Percentiles rank a stretch among this genome's conserved stretches.
Evolutionary conservation across 2,888 invertebrate species (phyloP).

Genomic region (Megalurothrips usitatus): DNA sequence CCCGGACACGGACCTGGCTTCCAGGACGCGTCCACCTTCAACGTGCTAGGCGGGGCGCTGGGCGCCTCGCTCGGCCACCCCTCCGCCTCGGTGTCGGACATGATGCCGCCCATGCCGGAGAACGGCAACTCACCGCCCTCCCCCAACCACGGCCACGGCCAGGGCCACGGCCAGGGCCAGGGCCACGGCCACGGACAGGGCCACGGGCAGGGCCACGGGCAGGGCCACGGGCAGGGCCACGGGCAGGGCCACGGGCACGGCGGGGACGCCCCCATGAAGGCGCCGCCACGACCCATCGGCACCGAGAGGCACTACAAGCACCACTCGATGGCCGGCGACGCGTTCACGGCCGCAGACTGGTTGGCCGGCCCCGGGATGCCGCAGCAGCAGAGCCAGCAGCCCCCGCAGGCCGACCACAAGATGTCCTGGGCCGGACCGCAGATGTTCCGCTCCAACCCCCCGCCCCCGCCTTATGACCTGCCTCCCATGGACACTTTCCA

Average conservation of each 20-base stretch:
- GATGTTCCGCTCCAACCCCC: conserved; percentile 34
- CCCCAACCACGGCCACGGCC: background rate
- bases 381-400: conserved; percentile 34
- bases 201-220: conserved; percentile 38
- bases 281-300: conserved; percentile 68
- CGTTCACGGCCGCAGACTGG: conserved; percentile 38
- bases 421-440: conserved; percentile 31
- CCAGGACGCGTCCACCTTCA: conserved; percentile 33
- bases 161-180: conserved; percentile 42
- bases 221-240: conserved; percentile 34
- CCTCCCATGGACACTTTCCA: conserved; percentile 49
- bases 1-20: conserved; percentile 40
- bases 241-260: conserved; percentile 39
- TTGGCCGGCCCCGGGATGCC: conserved; percentile 36
- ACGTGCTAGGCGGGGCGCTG: conserved; percentile 36
- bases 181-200: conserved; percentile 43
- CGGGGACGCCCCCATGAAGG: conserved; percentile 53
- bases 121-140: conserved; percentile 49
- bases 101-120: conserved; percentile 43
- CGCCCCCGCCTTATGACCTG: conserved; percentile 45
- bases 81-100: conserved; percentile 13
- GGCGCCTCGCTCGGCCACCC: conserved; percentile 35
- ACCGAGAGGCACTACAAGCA: conserved; percentile 74
- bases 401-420: conserved; percentile 31
- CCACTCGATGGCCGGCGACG: conserved; percentile 38